A percentile compares a stretch with the other conserved stretches of the same genome.
phyloP scores from a whole-genome alignment of 2,797 vertebrate species.

The Sternarchorhynchus goeldii region DNA sequence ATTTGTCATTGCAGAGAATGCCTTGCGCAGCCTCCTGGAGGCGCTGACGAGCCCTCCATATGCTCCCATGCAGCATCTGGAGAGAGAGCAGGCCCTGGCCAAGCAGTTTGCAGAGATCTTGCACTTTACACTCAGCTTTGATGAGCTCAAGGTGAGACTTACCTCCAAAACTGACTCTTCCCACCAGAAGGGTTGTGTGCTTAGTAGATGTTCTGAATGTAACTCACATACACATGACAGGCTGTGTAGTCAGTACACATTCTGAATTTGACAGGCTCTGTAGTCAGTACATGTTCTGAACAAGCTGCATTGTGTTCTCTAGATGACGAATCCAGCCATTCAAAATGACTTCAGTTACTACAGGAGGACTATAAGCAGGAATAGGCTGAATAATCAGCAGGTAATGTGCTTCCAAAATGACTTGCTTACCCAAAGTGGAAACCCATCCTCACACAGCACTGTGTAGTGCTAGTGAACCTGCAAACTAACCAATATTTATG shows the following conservation, averaged over 20 bases:
- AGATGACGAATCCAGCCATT: constrained; percentile 95
- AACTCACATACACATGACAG: no score
- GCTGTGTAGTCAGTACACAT: background rate
- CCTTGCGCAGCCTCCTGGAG: constrained; percentile 87
- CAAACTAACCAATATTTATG: constrained; percentile 17
- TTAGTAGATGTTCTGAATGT: background rate
- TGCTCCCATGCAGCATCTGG: constrained; percentile 89
- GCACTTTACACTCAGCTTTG: constrained; percentile 91
- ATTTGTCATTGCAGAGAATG: constrained; percentile 76
- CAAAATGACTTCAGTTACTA: constrained; percentile 95
- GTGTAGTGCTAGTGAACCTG: constrained; percentile 11
- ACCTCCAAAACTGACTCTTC: background rate
- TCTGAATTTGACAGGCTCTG: background rate
- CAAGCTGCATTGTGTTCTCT: constrained; percentile 9
- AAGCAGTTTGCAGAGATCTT: constrained; percentile 93
- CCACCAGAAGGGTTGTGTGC: background rate
- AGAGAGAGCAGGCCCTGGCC: constrained; percentile 88
- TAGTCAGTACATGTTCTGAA: background rate
- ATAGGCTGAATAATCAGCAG: constrained; percentile 89
- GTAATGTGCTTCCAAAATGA: constrained; percentile 61
- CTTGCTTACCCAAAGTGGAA: no score
- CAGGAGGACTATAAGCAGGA: constrained; percentile 89
- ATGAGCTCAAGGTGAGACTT: constrained; percentile 84
- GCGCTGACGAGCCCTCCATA: constrained; percentile 89
- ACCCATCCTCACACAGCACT: background rate